Evolutionary conservation across 2,797 vertebrate species (phyloP).

Genomic region (Clarias fuscus): DNA sequence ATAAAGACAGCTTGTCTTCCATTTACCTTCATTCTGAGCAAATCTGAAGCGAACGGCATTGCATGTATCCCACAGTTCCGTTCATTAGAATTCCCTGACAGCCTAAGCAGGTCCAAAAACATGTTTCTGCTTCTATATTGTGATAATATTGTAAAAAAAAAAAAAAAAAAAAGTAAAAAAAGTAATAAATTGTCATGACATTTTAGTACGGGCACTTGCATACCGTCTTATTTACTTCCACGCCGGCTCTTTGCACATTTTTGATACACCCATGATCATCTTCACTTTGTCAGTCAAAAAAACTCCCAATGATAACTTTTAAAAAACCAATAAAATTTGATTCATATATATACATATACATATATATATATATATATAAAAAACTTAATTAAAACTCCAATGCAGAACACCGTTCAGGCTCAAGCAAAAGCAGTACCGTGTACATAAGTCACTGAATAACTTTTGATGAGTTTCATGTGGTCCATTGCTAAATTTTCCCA

Average conservation of each 20-base stretch:
- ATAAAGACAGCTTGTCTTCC: not conserved
- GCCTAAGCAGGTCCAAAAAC: not conserved
- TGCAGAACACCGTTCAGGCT: conserved; percentile 47
- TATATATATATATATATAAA: conserved; percentile 19
- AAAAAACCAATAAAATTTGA: conserved; percentile 52
- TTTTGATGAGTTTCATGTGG: conserved; percentile 38
- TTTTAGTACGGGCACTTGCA: not conserved
- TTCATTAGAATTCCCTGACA: conserved; percentile 1
- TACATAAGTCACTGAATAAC: conserved; percentile 39
- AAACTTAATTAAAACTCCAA: conserved; percentile 61
- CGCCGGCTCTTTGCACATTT: conserved; percentile 8
- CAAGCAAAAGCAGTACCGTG: conserved; percentile 65
- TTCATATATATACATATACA: too few relatives aligned
- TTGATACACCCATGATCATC: conserved; percentile 29
- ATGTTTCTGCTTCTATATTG: not conserved
- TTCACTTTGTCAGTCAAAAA: not conserved
- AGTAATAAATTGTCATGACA: not conserved
- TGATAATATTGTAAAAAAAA: not conserved
- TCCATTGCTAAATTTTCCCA: conserved; percentile 57
- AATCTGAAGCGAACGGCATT: not conserved
- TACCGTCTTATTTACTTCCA: not conserved
- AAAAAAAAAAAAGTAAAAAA: not conserved
- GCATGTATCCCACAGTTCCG: conserved; percentile 1
- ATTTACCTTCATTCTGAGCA: not conserved
- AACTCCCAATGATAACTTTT: conserved; percentile 8